Conservation (phyloP, 2,113 vertebrate species). For the Psophia crepitans region DNA sequence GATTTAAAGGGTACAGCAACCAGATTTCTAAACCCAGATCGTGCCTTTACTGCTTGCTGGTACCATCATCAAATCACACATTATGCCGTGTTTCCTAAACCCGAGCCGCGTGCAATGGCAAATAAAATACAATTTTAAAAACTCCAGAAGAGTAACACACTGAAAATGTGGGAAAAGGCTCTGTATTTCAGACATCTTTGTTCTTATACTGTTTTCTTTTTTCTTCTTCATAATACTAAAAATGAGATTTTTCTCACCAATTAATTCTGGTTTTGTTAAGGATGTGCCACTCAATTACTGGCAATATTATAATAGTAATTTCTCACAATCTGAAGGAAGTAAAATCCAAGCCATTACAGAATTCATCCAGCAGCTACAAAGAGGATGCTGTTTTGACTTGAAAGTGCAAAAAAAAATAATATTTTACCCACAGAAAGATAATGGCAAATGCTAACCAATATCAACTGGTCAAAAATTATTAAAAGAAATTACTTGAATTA, state of each 20-base stretch:
- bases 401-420: not conserved
- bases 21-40: not conserved
- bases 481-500: not conserved
- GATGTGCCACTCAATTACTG: not conserved
- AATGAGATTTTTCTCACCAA: not conserved
- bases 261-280: not conserved
- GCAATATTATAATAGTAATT: not conserved
- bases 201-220: not conserved
- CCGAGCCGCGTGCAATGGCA: not conserved
- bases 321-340: slow-evolving; percentile 19
- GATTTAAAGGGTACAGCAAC: not conserved
- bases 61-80: not conserved
- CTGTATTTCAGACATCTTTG: not conserved
- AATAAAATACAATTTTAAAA: not conserved
- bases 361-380: not conserved
- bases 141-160: not conserved
- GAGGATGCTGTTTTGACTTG: not conserved
- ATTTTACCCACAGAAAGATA: not conserved
- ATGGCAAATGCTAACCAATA: not conserved
- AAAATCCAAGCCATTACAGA: not conserved
- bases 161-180: not conserved
- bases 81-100: not conserved
- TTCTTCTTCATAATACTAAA: not conserved
- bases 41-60: not conserved
- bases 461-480: not conserved